Evolutionary conservation across 2,888 invertebrate species (phyloP).

Genomic region (Mongoloraphidia duomilia): DNA sequence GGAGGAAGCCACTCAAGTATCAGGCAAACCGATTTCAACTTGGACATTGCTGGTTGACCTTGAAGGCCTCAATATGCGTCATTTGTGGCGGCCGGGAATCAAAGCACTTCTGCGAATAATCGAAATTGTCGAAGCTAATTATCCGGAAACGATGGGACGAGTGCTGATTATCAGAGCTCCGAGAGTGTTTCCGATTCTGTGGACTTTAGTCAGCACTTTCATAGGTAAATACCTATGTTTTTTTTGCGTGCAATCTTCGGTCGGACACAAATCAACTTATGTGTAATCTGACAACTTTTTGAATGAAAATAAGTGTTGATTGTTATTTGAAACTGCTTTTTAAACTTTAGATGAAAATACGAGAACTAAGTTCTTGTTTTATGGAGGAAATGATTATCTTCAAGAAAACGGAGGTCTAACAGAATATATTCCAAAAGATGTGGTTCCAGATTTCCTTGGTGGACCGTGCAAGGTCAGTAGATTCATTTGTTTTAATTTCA

Average conservation of each 20-base stretch:
- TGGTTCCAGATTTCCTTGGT: conserved; percentile 86
- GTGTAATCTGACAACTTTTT: background rate
- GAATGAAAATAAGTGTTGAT: background rate
- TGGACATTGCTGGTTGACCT: conserved; percentile 87
- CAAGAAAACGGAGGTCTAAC: conserved; percentile 65
- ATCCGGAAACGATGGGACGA: conserved; percentile 88
- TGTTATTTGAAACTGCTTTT: conserved; percentile 7
- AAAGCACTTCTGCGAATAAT: conserved; percentile 53
- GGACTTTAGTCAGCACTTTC: conserved; percentile 90
- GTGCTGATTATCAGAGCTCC: conserved; percentile 85
- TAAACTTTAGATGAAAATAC: conserved; percentile 68
- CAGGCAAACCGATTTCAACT: conserved; percentile 71
- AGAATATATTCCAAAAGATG: conserved; percentile 72
- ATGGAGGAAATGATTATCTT: conserved; percentile 74
- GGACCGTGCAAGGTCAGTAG: conserved; percentile 65
- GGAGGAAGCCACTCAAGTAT: conserved; percentile 69
- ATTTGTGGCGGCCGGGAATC: conserved; percentile 88
- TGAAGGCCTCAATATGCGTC: conserved; percentile 89
- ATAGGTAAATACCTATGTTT: conserved; percentile 48
- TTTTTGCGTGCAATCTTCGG: conserved; percentile 1
- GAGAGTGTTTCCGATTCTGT: conserved; percentile 85
- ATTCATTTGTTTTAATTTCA: background rate
- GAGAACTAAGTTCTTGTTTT: conserved; percentile 80
- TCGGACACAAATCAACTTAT: background rate
- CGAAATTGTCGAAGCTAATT: conserved; percentile 83